Conservation (phyloP, 1,140 invertebrate genomes). For the Drosophila ohnishii region DNA sequence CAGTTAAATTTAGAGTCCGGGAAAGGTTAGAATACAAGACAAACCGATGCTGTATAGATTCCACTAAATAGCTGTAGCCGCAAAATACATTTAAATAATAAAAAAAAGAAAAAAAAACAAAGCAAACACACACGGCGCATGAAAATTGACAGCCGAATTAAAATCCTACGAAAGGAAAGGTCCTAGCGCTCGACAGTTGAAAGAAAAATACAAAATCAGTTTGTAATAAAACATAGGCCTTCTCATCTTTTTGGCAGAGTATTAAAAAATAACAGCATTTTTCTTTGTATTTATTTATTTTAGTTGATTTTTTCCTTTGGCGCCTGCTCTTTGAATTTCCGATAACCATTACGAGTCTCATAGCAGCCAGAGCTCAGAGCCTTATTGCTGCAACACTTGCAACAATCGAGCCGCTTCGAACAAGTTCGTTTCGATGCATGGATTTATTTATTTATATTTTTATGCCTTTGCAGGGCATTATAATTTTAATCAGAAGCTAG, state of each 20-base stretch:
- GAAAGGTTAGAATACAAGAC: constrained; percentile 34
- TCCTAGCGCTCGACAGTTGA: constrained; percentile 1
- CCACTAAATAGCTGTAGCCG: constrained; percentile 55
- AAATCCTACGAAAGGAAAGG: background rate
- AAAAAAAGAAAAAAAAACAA: constrained; percentile 6
- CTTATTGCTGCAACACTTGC: background rate
- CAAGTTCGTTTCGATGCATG: background rate
- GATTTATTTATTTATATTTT: too few species aligned
- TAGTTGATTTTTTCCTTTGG: background rate
- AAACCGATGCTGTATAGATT: constrained; percentile 60
- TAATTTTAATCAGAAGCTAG: too few species aligned
- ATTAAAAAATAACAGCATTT: background rate
- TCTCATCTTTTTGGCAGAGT: constrained; percentile 26
- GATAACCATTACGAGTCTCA: background rate
- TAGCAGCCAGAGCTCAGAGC: too few species aligned
- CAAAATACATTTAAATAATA: constrained; percentile 33
- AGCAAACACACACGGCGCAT: constrained; percentile 5
- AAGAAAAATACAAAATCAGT: background rate
- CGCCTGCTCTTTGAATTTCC: background rate
- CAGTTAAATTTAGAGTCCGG: background rate
- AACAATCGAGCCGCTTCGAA: background rate
- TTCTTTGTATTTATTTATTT: background rate
- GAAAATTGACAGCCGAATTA: background rate
- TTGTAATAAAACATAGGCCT: constrained; percentile 25
- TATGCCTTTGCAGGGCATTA: too few species aligned